phyloP scores from a whole-genome alignment of 2,113 vertebrate genomes.

The Gracilinanus agilis region DNA sequence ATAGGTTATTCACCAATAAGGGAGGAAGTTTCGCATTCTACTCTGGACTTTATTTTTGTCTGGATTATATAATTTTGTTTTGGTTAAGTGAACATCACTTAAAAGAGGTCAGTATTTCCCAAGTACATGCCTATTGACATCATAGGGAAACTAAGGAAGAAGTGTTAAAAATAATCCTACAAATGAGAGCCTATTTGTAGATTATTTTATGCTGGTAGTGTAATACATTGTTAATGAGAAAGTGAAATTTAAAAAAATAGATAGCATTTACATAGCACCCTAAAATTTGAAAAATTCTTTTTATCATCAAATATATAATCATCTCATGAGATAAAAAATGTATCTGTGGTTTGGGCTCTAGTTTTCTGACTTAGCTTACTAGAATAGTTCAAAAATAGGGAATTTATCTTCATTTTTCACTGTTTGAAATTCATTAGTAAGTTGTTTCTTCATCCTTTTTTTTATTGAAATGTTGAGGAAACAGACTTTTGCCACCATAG shows the following conservation, averaged over 20 bases:
- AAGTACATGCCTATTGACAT: not conserved
- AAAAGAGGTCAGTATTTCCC: constrained; percentile 5
- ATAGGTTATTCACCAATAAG: not conserved
- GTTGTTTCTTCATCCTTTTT: not conserved
- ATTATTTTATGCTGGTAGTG: constrained; percentile 1
- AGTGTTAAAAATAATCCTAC: not conserved
- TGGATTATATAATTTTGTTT: not conserved
- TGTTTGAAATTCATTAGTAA: not conserved
- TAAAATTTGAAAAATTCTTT: not conserved
- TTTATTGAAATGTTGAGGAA: not conserved
- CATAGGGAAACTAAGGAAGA: not conserved
- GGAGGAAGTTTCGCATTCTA: constrained; percentile 21
- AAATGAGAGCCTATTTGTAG: constrained; percentile 23
- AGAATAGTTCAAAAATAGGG: constrained; percentile 3
- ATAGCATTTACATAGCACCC: not conserved
- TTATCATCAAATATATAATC: not conserved
- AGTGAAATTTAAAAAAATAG: constrained; percentile 21
- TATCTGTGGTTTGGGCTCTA: not conserved
- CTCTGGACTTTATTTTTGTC: constrained; percentile 38
- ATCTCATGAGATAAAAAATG: not conserved
- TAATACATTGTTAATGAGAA: constrained; percentile 16
- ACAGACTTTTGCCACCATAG: not conserved
- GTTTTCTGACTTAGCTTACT: constrained; percentile 32
- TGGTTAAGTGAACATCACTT: not conserved
- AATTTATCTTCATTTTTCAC: not conserved